Evolutionary conservation across 2,113 vertebrate species (phyloP), one percentile per base, ranked within the genome.

Genomic region (Bettongia penicillata): DNA sequence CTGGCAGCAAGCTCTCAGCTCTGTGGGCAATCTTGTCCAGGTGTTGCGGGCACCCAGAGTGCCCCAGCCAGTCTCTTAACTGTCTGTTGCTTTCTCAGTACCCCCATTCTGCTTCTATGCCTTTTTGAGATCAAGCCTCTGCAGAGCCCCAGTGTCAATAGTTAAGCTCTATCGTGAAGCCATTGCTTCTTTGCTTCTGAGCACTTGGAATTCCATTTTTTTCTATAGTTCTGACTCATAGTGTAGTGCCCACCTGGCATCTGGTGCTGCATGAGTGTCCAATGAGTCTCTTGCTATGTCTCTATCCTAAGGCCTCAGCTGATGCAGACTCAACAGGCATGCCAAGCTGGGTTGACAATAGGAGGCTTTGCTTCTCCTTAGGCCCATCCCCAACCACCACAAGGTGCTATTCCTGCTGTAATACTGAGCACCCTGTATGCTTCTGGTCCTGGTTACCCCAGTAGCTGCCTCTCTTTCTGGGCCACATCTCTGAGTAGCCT

Each of bases 91-190:
- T 96, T 84, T 84, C 68, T 84, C 68, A 84, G 68, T 84, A 43
- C n/a, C n/a, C 68, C 93, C 16, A 3, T 96, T 93, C 49, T 52
- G 91, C 51, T 95, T 3, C 55, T 94, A 90, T 92, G 47, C 84
- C 53, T 97, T 48, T 92, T 90, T 97, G 94, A 94, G 91, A 96
- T 98, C 96, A 98, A 97, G 97, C 97, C 93, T 97, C 91, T 97
- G 95, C 96, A 97, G 95, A 97, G 92, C 97, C 84, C 91, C 90
- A 96, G 93, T 95, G 89, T 97, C 96, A 95, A 37, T 92, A 96
- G 93, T 90, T 94, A 96, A 95, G 91, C 68, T 51, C 68, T 77
- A 2, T 84, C 8, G 68, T 96, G 94, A 96, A 92, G 94, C 90
- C 68, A 96, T 96, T 91, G 52, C 93, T 94, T 90, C 52, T 96